These are phyloP conservation scores for Callopanchax toddi DNA, from an alignment of 2,113 vertebrate species.

Conservation along the genomic window DNA sequence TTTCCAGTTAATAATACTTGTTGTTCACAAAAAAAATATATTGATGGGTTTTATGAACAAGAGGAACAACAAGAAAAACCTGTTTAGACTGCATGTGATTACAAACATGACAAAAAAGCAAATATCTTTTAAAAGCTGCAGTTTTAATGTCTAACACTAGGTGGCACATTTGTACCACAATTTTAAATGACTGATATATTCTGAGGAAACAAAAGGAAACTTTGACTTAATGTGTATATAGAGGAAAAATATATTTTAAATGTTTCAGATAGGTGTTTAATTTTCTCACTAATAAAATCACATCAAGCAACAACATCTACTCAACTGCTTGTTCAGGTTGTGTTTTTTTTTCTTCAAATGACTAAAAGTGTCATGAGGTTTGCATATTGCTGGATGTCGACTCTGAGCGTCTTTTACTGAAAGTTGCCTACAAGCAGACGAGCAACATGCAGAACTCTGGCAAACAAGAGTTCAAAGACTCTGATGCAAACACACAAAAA, in stretches of 20 bases:
- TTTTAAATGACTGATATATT: not conserved
- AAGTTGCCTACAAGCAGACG: conserved; percentile 50
- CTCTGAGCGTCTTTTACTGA: conserved; percentile 31
- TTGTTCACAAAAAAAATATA: not conserved
- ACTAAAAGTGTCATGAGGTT: conserved; percentile 1
- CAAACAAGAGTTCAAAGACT: conserved; percentile 41
- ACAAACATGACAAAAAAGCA: not conserved
- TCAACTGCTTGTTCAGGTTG: not conserved
- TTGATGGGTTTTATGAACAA: not conserved
- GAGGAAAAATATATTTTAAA: not conserved
- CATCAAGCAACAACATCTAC: not conserved
- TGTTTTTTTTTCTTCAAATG: not conserved
- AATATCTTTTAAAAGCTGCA: conserved; percentile 29
- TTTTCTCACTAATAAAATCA: not conserved
- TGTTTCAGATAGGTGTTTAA: not conserved
- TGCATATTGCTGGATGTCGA: conserved; percentile 34
- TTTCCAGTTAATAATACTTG: not conserved
- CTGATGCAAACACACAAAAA: conserved; percentile 29
- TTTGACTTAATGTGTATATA: not conserved
- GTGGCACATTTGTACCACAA: conserved; percentile 52
- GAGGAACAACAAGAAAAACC: conserved; percentile 7
- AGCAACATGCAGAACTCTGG: conserved; percentile 31
- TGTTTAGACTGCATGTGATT: not conserved
- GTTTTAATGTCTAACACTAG: conserved; percentile 57
- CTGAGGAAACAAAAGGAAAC: not conserved